Base-by-base conservation (phyloP, 2,797 vertebrate species). In the Oceanodroma leucorhoa region DNA sequence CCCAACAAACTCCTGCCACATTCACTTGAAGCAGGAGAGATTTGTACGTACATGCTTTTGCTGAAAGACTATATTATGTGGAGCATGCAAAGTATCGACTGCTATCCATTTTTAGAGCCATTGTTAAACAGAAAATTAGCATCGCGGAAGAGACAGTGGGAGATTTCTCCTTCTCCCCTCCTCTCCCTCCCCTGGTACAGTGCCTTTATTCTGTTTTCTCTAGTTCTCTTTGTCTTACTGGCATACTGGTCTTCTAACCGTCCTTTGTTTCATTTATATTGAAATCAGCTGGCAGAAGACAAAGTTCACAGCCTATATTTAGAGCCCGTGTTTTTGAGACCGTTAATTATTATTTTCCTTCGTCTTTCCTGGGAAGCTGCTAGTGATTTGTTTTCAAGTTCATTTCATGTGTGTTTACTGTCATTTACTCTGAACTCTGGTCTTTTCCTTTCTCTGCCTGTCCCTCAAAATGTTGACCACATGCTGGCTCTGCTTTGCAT, bases 381-480 rank as follows among this genome's bases (percentile, higher is more conserved):
- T 94, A n/a, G 86, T 86, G 84, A 94, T 87, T 96, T 97, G 89
- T 94, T 96, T 96, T 90, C 86, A 93, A 75, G 87, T 95, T 95
- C 87, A 69, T 80, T 97, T 96, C 91, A 77, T 62, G 80, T 93
- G 64, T 95, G 95, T 95, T 96, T 87, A 78, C 84, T 58, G 77
- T 85, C 83, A 81, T 89, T 96, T 93, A 90, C 86, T 83, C 64
- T 96, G 87, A 96, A 95, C 88, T 85, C 83, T 82, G 70, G 57
- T 67, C 87, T 83, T 90, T 90, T 83, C n/a, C 45, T 95, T 97
- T 97, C 92, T 96, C 90, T 83, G 71, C 93, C 86, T 96, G 61
- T 94, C 84, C 85, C 96, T 96, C 93, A 95, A 86, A 94, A 90
- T 64, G 27, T 36, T 92, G 93, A 89, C 95, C 94, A 73, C 72